These are phyloP conservation scores for Diadromus collaris DNA, from an alignment of 2,888 invertebrate genomes.

Conservation along the genomic window DNA sequence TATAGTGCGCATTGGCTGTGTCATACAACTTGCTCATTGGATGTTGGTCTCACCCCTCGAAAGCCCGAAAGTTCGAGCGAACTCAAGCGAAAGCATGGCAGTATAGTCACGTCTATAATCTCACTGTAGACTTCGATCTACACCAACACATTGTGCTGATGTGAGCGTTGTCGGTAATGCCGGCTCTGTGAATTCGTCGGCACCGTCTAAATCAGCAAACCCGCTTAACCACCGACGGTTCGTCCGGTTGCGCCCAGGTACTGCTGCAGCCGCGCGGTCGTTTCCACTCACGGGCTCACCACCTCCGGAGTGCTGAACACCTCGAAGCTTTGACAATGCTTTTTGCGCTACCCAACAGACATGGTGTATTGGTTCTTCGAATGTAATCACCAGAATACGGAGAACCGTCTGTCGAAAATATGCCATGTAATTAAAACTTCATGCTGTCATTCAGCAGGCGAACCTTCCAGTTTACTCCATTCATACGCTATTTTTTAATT, in stretches of 20 bases:
- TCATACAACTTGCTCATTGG: not conserved
- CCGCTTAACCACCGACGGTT: constrained; percentile 30
- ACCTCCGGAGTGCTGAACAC: constrained; percentile 14
- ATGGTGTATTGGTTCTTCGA: constrained; percentile 6
- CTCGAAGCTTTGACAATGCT: constrained; percentile 2
- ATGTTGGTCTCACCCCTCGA: not conserved
- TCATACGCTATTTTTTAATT: no score
- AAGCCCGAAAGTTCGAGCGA: constrained; percentile 20
- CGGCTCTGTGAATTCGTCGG: constrained; percentile 21
- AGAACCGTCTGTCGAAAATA: not conserved
- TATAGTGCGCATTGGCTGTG: not conserved
- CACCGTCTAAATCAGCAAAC: constrained; percentile 35
- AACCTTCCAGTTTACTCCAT: not conserved
- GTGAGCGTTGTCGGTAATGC: constrained; percentile 4
- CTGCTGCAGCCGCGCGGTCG: not conserved
- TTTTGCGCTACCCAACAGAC: not conserved
- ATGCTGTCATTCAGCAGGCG: not conserved
- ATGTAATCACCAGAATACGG: not conserved
- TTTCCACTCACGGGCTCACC: constrained; percentile 7
- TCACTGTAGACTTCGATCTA: not conserved
- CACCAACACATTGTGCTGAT: constrained; percentile 13
- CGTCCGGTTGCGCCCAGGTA: not conserved
- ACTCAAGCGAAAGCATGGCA: constrained; percentile 7
- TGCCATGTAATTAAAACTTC: not conserved
- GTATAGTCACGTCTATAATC: not conserved